Evolutionary conservation across 2,888 invertebrate genomes (phyloP), one percentile per base, ranked within the genome.

Genomic region (Drosophila mimica): DNA sequence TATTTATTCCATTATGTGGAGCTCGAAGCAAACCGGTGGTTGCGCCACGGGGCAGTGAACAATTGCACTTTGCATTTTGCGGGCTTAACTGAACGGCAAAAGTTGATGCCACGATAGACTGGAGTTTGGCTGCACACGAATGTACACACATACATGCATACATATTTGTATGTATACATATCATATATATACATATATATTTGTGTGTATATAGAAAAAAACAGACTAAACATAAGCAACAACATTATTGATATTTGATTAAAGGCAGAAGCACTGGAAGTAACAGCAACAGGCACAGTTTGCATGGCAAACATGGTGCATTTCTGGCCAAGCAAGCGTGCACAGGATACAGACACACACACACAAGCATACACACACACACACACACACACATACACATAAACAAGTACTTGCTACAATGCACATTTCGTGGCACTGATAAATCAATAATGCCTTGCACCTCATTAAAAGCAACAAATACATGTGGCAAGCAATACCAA

Each of bases 231-330:
- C 56, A n/a, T 30, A 56, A 38, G 56, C 38, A 56, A 30, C 56
- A 56, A 30, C 68, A 53, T 72, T 81, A 81, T 83, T 83, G 81
- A 81, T 85, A 82, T 83, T 85, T 83, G 86, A 74, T 76, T 81
- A 81, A 78, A 84, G 56, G 72, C 56, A 38, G 13, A n/a, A 38
- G 68, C 64, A 54, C 5, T 15, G 5, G n/a, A 17, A 15, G 56
- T 36, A 40, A n/a, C 2, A 38, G 56, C 38, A 56, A 56, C 38
- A 56, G 38, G 28, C 65, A 78, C 71, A 81, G 66, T 83, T 85
- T 82, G 86, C 86, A 74, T 68, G 52, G 83, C 82, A 85, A 85
- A 82, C 81, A 82, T 63, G 69, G 66, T 85, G 81, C 78, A 82
- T 70, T 82, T 81, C 65, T 79, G 70, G 67, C 67, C 54, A 56